These are phyloP conservation scores for Apamea epomidion DNA, from an alignment of 2,888 invertebrate species.

Conservation along the genomic window DNA sequence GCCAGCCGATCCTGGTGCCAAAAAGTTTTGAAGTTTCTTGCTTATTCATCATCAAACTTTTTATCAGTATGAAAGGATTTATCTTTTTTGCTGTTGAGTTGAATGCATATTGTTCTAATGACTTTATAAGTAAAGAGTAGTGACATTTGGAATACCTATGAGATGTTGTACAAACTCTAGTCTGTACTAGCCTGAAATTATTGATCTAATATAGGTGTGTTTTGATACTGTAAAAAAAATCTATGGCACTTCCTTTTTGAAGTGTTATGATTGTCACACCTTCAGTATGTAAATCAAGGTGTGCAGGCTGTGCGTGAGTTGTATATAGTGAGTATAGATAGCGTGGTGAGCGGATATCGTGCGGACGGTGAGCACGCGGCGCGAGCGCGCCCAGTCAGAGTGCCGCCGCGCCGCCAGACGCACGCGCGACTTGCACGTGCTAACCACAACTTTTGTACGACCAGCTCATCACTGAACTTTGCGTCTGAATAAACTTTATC, in stretches of 20 bases:
- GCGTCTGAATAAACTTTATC: conserved; percentile 71
- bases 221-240: conserved; percentile 36
- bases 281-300: conserved; percentile 85
- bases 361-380: conserved; percentile 86
- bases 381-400: conserved; percentile 90
- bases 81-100: conserved; percentile 20
- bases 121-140: neutral
- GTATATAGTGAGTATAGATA: conserved; percentile 80
- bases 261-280: conserved; percentile 68
- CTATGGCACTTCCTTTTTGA: conserved; percentile 38
- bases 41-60: conserved; percentile 52
- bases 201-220: conserved; percentile 23
- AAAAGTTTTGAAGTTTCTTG: conserved; percentile 56
- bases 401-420: conserved; percentile 90
- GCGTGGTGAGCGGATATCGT: conserved; percentile 86
- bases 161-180: neutral
- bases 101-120: conserved; percentile 1
- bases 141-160: neutral
- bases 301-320: conserved; percentile 79
- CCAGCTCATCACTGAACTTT: conserved; percentile 82
- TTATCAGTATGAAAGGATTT: conserved; percentile 40
- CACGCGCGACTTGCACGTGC: conserved; percentile 87
- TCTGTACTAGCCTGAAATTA: neutral
- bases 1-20: conserved; percentile 54
- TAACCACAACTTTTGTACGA: conserved; percentile 75